Conservation (phyloP, 2,888 invertebrate genomes). For the Amphipoea oculea region DNA sequence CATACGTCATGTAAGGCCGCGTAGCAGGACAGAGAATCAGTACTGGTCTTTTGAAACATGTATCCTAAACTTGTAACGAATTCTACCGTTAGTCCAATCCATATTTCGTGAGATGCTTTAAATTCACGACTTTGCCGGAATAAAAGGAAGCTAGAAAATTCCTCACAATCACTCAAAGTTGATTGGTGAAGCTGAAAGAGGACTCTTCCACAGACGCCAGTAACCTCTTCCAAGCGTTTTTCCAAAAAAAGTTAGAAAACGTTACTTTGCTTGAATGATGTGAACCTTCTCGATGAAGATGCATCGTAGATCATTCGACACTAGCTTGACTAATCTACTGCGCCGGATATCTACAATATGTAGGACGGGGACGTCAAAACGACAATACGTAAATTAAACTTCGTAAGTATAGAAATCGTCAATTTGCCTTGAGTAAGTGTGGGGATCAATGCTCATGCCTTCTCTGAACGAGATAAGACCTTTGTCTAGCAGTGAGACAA, state of each 20-base stretch:
- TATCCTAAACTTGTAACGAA: no score
- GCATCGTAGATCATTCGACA: background rate
- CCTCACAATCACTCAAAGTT: no score
- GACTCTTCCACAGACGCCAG: background rate
- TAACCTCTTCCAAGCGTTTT: background rate
- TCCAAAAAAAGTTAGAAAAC: background rate
- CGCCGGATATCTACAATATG: conserved; percentile 1
- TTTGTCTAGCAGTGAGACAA: background rate
- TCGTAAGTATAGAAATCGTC: background rate
- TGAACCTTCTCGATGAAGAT: background rate
- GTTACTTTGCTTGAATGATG: background rate
- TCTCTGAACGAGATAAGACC: background rate
- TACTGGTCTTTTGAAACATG: background rate
- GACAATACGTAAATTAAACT: background rate
- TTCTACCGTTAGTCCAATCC: background rate
- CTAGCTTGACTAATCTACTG: background rate
- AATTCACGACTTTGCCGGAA: background rate
- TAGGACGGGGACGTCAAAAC: background rate
- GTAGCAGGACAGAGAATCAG: background rate
- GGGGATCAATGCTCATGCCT: background rate
- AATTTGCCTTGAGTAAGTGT: background rate
- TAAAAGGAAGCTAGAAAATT: background rate
- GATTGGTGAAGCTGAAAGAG: background rate
- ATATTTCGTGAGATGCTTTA: conserved; percentile 2
- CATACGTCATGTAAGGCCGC: background rate